Evolutionary conservation across 2,113 vertebrate species (phyloP).

Genomic region (Coregonus clupeaformis): DNA sequence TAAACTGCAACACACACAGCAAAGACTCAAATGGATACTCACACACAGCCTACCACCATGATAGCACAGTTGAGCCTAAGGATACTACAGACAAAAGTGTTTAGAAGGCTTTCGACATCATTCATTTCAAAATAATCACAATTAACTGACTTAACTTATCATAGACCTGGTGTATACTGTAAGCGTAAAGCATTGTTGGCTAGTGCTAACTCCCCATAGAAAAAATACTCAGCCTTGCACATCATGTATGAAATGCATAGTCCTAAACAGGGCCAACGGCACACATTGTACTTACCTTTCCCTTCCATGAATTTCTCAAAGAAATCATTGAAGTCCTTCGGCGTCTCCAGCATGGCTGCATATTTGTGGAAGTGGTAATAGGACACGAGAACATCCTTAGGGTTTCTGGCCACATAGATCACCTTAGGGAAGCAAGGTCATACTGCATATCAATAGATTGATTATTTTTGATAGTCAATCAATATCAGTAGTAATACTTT

Average conservation of each 20-base stretch:
- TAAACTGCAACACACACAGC: conserved; percentile 52
- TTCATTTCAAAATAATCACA: too few relatives aligned
- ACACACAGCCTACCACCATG: background rate
- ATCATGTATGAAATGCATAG: background rate
- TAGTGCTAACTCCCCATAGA: background rate
- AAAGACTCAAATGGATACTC: background rate
- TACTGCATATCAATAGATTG: background rate
- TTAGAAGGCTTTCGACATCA: too few relatives aligned
- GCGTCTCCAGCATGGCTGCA: conserved; percentile 59
- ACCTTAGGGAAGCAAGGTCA: conserved; percentile 48
- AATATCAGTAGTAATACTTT: background rate
- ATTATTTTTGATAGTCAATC: background rate
- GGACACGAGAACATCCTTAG: conserved; percentile 68
- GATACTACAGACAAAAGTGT: too few relatives aligned
- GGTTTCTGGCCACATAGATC: conserved; percentile 69
- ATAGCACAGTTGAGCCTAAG: background rate
- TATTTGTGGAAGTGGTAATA: conserved; percentile 64
- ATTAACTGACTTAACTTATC: too few relatives aligned
- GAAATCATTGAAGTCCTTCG: conserved; percentile 61
- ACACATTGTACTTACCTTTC: conserved; percentile 35
- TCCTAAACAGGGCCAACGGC: background rate
- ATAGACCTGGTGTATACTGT: too few relatives aligned
- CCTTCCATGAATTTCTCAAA: conserved; percentile 65
- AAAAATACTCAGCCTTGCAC: background rate
- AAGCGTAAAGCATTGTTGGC: background rate